Evolutionary conservation across 2,797 vertebrate species (phyloP).

Genomic region (Dendrocincla fuliginosa): DNA sequence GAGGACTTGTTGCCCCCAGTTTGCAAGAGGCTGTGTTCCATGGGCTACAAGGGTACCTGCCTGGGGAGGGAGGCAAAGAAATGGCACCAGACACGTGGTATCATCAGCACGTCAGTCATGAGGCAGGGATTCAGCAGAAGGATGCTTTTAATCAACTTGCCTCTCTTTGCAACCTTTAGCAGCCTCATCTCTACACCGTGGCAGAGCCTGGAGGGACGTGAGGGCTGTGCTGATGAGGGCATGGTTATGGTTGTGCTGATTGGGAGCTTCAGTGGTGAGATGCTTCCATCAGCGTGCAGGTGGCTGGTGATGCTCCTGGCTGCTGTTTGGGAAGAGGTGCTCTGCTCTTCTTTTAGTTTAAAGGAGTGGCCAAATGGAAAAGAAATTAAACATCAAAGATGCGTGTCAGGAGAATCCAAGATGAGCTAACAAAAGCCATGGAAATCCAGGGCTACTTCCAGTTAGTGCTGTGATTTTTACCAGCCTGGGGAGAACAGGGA

Average conservation of each 20-base stretch:
- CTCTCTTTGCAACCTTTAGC: constrained; percentile 2
- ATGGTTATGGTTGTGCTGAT: not conserved
- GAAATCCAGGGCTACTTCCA: not conserved
- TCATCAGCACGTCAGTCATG: constrained; percentile 28
- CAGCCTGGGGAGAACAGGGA: not conserved
- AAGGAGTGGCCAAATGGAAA: not conserved
- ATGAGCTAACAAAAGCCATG: not conserved
- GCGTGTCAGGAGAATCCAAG: not conserved
- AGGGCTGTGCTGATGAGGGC: not conserved
- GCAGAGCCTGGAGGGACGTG: not conserved
- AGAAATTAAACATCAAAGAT: not conserved
- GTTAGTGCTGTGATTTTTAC: constrained; percentile 27
- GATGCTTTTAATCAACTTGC: constrained; percentile 9
- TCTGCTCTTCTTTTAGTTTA: not conserved
- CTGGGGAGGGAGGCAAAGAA: not conserved
- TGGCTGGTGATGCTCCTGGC: not conserved
- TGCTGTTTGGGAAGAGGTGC: not conserved
- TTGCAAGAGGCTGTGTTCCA: not conserved
- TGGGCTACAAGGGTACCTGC: not conserved
- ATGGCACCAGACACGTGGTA: not conserved
- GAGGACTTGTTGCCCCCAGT: not conserved
- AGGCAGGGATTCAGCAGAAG: constrained; percentile 13
- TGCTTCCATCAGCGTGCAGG: not conserved
- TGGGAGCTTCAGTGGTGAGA: not conserved
- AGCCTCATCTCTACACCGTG: not conserved